Evolutionary conservation across 2,888 invertebrate genomes (phyloP).

Genomic region (Oligia fasciuncula): DNA sequence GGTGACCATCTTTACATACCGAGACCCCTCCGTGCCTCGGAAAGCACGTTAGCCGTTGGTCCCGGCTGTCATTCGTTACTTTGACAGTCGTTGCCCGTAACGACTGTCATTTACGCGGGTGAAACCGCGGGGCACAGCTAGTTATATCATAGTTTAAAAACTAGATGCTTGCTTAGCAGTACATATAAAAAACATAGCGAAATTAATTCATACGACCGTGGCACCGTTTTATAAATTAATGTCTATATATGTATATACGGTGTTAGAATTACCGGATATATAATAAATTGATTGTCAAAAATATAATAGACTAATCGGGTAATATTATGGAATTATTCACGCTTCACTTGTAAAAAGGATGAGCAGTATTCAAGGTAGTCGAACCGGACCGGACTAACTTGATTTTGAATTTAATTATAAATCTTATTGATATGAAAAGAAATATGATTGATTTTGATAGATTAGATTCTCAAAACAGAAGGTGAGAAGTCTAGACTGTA

Average conservation of each 20-base stretch:
- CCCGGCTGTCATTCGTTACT: no score
- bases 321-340: conserved; percentile 10
- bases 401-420: neutral
- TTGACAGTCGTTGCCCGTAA: no score
- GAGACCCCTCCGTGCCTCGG: no score
- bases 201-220: conserved; percentile 43
- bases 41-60: no score
- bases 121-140: no score
- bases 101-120: no score
- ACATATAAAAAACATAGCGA: conserved; percentile 18
- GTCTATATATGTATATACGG: neutral
- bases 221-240: conserved; percentile 20
- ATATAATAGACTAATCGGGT: neutral
- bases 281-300: conserved; percentile 8
- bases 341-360: conserved; percentile 10
- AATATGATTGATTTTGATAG: neutral
- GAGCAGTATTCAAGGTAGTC: conserved; percentile 27
- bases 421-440: neutral
- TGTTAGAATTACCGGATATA: conserved; percentile 7
- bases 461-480: neutral
- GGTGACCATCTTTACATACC: no score
- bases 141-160: conserved; percentile 14
- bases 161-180: neutral
- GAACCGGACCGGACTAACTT: neutral
- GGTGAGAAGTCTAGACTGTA: neutral